A percentile compares a stretch with the other conserved stretches of the same genome.
phyloP scores from a whole-genome alignment of 92 coral and sea anemone species.

The Porites lobata region DNA sequence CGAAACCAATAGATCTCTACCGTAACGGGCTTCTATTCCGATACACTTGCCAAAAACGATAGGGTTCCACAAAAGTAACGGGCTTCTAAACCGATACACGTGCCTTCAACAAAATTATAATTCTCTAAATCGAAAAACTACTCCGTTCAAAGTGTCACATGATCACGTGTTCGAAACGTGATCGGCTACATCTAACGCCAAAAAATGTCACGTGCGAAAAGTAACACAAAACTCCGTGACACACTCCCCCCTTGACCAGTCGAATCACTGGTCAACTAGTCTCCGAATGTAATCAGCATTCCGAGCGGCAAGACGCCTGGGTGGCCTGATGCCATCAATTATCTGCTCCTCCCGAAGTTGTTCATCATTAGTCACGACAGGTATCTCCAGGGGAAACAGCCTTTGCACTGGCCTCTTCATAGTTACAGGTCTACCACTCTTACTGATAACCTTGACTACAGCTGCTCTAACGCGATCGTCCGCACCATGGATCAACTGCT shows the following conservation, averaged over 20 bases:
- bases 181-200: background rate
- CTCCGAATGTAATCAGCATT: constrained; percentile 18
- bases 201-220: background rate
- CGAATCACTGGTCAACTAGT: background rate
- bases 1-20: too few relatives aligned
- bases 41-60: too few relatives aligned
- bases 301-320: constrained; percentile 11
- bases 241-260: too few relatives aligned
- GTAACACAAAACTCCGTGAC: too few relatives aligned
- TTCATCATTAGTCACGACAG: constrained; percentile 5
- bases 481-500: constrained; percentile 31
- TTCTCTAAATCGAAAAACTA: too few relatives aligned
- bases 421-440: constrained; percentile 20
- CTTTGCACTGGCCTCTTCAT: constrained; percentile 40
- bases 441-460: constrained; percentile 18
- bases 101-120: too few relatives aligned
- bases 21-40: too few relatives aligned
- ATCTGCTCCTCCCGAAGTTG: background rate
- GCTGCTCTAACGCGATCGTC: constrained; percentile 40
- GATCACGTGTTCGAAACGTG: background rate
- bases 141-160: background rate
- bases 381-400: constrained; percentile 40
- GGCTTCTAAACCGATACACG: too few relatives aligned
- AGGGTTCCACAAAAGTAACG: too few relatives aligned
- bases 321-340: too few relatives aligned